phyloP scores from a whole-genome alignment of 2,888 invertebrate genomes.

The Xestia ashworthii region DNA sequence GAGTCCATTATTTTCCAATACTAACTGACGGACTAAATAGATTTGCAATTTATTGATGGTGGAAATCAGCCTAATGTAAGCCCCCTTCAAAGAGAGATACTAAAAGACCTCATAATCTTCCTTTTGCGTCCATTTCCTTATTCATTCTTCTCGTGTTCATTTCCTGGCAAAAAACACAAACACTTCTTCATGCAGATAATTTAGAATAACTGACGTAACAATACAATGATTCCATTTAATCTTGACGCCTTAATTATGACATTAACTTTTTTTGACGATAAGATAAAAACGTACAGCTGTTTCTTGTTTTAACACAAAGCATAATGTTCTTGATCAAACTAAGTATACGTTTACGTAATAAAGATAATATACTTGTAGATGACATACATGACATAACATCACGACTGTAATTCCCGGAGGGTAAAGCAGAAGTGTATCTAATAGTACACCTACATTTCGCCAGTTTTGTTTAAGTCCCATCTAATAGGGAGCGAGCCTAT shows the following conservation, averaged over 20 bases:
- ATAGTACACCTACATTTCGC: no score
- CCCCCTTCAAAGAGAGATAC: background rate
- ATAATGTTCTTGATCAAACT: slow-evolving; percentile 10
- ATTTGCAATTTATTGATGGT: no score
- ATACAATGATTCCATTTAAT: slow-evolving; percentile 20
- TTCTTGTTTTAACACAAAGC: slow-evolving; percentile 29
- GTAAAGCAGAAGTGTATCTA: no score
- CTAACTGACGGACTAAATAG: no score
- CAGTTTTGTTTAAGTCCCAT: no score
- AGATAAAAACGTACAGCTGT: slow-evolving; percentile 25
- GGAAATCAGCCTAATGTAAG: background rate
- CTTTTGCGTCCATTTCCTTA: background rate
- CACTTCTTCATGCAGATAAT: background rate
- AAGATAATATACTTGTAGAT: background rate
- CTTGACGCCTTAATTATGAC: slow-evolving; percentile 22
- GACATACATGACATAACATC: no score
- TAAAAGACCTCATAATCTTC: background rate
- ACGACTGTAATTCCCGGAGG: no score
- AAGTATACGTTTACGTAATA: background rate
- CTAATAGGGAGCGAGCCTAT: no score
- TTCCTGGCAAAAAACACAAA: background rate
- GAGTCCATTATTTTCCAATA: no score
- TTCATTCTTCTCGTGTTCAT: background rate
- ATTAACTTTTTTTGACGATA: slow-evolving; percentile 16
- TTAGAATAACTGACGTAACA: slow-evolving; percentile 9